Evolutionary conservation across 2,797 vertebrate species (phyloP).

Genomic region (Uromys caudimaculatus): DNA sequence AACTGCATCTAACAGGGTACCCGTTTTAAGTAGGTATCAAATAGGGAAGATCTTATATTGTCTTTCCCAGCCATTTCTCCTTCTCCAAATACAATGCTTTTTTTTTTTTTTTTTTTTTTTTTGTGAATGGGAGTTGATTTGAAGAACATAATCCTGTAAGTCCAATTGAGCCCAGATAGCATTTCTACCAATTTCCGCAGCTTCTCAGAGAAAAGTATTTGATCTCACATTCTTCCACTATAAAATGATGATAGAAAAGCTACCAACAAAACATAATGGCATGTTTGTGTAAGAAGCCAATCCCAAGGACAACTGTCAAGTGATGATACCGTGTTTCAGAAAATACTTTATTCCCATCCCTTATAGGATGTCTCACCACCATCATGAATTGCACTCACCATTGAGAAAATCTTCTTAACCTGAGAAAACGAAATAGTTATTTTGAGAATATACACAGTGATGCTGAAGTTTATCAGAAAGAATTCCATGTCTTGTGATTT

Average conservation of each 20-base stretch:
- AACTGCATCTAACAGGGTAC: not conserved
- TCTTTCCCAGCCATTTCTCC: rapidly evolving
- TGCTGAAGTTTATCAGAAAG: constrained; percentile 45
- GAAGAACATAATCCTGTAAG: constrained; percentile 17
- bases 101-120: not conserved
- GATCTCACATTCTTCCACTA: constrained; percentile 45
- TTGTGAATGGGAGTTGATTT: not conserved
- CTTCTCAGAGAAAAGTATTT: constrained; percentile 38
- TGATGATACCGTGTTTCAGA: constrained; percentile 4
- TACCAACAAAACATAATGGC: constrained; percentile 43
- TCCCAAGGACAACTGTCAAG: constrained; percentile 48
- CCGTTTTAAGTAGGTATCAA: not conserved
- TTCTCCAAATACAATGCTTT: not conserved
- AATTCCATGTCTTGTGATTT: not conserved
- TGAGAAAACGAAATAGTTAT: constrained; percentile 53
- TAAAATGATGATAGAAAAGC: constrained; percentile 44
- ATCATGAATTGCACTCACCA: not conserved
- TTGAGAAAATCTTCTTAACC: constrained; percentile 24
- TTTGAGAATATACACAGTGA: constrained; percentile 40
- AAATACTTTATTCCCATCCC: constrained; percentile 26
- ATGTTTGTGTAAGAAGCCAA: not conserved
- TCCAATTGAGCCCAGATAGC: constrained; percentile 38
- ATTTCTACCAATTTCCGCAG: constrained; percentile 60
- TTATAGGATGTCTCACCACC: not conserved
- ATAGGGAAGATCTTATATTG: not conserved